phyloP scores from a whole-genome alignment of 92 coral and sea anemone species.

The Porites evermanni region DNA sequence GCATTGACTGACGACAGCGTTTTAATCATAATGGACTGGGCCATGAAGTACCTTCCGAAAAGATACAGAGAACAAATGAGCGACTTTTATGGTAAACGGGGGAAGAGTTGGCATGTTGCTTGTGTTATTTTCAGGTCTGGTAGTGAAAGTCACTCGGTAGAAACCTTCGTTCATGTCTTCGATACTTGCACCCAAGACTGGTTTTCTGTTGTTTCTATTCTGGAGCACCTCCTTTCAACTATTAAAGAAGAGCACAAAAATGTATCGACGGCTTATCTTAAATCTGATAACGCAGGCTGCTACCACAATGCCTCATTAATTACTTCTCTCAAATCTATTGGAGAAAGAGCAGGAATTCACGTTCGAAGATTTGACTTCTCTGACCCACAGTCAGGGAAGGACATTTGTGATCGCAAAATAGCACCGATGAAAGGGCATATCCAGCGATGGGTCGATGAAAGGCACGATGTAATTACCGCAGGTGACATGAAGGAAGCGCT shows the following conservation, averaged over 20 bases:
- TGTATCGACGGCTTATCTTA: constrained; percentile 25
- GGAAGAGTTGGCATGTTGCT: constrained; percentile 53
- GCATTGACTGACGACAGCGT: constrained; percentile 29
- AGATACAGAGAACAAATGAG: constrained; percentile 58
- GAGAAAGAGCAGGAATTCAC: constrained; percentile 46
- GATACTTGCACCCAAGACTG: constrained; percentile 25
- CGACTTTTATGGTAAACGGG: constrained; percentile 50
- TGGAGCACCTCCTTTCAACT: constrained; percentile 52
- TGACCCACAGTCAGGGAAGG: constrained; percentile 69
- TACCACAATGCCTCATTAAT: constrained; percentile 59
- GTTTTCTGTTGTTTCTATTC: constrained; percentile 50
- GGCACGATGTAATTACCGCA: constrained; percentile 55
- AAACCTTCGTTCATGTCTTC: constrained; percentile 23
- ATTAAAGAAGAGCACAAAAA: constrained; percentile 40
- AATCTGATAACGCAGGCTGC: constrained; percentile 74
- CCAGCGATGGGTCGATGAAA: constrained; percentile 63
- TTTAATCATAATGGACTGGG: constrained; percentile 56
- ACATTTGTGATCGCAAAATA: constrained; percentile 61
- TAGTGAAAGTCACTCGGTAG: constrained; percentile 19
- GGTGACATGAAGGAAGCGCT: constrained; percentile 64
- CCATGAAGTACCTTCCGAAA: constrained; percentile 38
- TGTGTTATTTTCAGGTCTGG: constrained; percentile 21
- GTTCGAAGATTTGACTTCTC: constrained; percentile 58
- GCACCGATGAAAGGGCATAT: constrained; percentile 78
- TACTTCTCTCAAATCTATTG: constrained; percentile 45